Base-by-base conservation (phyloP, 1,140 invertebrate species). In the Caenorhabditis brenneri region DNA sequence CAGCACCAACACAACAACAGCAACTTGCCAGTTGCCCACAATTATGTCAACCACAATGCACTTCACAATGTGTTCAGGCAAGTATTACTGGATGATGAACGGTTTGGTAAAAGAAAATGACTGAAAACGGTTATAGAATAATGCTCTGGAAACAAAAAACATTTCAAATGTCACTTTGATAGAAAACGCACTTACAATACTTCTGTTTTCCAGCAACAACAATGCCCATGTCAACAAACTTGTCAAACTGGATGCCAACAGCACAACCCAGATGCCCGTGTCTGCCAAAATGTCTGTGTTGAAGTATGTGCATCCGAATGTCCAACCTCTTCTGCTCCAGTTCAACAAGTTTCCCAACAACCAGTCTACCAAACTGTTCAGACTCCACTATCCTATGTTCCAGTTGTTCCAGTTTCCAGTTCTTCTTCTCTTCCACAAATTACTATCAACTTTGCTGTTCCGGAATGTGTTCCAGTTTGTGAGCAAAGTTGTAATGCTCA, bases 401-500 rank as follows among this genome's bases (percentile, higher is more conserved):
- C 65, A 74, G 65, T 74, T 39, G 58, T 82, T 39, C 55, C 81
- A 46, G 46, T 53, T 9, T 27, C 51, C 22, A 36, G 42, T 4
- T 27, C 55, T 33, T 27, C 79, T 6, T 58, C 81, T 82, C 49
- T 31, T 1, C 80, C 48, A 42, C 81, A 58, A 29, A 82, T 60
- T 42, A 82, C 81, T 3, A 82, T 82, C 24, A 74, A 82, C 81
- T 82, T 82, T n/a, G 55, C 55, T 9, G 81, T 82, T 24, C 81
- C 81, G 29, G 81, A 82, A 33, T 82, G 81, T 82, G 24, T 82
- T 82, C 81, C 81, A 42, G 60, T 82, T 24, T 82, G 81, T 74
- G 81, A 82, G 29, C 81, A 82, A 46, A 82, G 55, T 22, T 82
- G 81, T 51, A 82, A 82, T 51, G 36, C 81, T 48, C 81, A 82